Evolutionary conservation across 2,797 vertebrate species (phyloP).

Genomic region (Gobio occitaniae): DNA sequence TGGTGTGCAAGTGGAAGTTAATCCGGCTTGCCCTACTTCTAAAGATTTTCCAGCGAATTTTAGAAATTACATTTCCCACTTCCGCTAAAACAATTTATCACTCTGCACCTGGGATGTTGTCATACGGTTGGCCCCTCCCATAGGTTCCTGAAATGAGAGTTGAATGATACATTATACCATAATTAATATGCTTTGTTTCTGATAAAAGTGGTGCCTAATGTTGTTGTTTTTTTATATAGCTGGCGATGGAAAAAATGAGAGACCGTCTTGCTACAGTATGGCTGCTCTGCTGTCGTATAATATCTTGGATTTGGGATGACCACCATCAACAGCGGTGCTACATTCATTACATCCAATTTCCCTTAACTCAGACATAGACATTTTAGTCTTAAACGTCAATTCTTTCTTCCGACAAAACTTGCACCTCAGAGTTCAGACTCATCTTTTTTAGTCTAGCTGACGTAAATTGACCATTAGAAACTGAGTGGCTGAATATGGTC

Average conservation of each 20-base stretch:
- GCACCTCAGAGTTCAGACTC: constrained; percentile 25
- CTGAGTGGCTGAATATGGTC: constrained; percentile 32
- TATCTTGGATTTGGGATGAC: not conserved
- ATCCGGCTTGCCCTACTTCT: not conserved
- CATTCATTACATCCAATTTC: constrained; percentile 29
- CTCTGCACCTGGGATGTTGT: not conserved
- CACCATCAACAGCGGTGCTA: not conserved
- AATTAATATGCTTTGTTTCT: not conserved
- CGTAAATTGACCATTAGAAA: constrained; percentile 40
- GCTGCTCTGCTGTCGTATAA: not conserved
- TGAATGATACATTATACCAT: not conserved
- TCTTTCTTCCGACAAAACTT: constrained; percentile 3
- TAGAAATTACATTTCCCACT: not conserved
- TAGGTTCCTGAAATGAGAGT: not conserved
- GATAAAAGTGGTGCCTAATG: not conserved
- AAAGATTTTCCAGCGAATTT: not conserved
- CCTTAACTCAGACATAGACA: constrained; percentile 13
- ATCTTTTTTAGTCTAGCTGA: constrained; percentile 27
- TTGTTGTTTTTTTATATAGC: not conserved
- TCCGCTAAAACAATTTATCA: not conserved
- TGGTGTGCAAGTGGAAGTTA: not conserved
- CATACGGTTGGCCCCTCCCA: not conserved
- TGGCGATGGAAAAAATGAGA: not conserved
- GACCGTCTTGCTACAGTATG: not conserved
- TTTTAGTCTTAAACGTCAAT: constrained; percentile 37